Conservation (phyloP, 2,888 invertebrate species). For the Diabrotica balteata region DNA sequence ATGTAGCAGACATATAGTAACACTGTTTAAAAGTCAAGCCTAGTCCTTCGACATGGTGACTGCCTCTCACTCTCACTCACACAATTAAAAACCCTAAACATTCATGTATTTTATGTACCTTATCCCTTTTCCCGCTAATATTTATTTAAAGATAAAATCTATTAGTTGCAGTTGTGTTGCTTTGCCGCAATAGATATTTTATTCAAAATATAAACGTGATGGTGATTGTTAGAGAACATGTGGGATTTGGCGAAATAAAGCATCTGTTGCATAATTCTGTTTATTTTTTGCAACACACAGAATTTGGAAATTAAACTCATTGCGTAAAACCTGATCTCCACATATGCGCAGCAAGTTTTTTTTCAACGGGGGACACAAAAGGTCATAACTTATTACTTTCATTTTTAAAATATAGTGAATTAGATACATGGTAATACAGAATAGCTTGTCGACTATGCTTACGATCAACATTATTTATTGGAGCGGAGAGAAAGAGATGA, state of each 20-base stretch:
- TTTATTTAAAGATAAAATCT: no score
- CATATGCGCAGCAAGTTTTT: background rate
- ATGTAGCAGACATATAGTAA: no score
- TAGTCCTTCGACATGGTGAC: no score
- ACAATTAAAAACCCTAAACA: no score
- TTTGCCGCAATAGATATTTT: no score
- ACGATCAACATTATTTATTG: no score
- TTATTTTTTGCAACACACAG: slow-evolving; percentile 1
- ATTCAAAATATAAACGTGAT: background rate
- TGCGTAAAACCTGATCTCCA: background rate
- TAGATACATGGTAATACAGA: background rate
- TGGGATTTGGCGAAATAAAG: background rate
- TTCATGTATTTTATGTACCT: no score
- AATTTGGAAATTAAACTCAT: background rate
- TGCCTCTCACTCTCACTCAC: no score
- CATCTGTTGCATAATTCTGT: background rate
- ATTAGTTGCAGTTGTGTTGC: no score
- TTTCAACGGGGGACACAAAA: background rate
- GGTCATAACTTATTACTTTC: no score
- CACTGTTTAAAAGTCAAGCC: no score
- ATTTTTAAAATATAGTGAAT: background rate
- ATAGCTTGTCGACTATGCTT: background rate
- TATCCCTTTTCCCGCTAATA: no score
- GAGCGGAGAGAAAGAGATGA: background rate
- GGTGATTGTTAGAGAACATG: background rate